Percentiles rank a stretch among this genome's conserved stretches.
Evolutionary conservation across 2,797 vertebrate genomes (phyloP).

Genomic region (Silurus aristotelis): DNA sequence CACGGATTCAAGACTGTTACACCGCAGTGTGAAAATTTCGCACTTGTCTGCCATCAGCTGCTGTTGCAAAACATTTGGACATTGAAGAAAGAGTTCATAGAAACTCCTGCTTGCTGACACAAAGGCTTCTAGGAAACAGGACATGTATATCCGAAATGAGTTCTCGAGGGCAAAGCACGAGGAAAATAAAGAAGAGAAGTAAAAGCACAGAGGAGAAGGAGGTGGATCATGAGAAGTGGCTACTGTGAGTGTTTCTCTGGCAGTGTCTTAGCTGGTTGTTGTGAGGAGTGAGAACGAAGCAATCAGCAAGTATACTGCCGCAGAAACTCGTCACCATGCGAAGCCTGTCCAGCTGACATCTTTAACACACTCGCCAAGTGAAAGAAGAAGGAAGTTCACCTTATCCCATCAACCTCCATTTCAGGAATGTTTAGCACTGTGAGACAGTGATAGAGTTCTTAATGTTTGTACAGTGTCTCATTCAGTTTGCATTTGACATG

Average conservation of each 20-base stretch:
- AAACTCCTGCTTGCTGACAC: conserved; percentile 7
- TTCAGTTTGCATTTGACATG: background rate
- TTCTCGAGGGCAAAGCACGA: background rate
- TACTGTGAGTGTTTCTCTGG: conserved; percentile 99
- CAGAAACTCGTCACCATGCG: conserved; percentile 94
- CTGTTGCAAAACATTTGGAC: conserved; percentile 20
- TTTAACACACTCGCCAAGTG: background rate
- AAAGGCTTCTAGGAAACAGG: conserved; percentile 27
- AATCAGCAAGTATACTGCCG: conserved; percentile 99
- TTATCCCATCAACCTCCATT: background rate
- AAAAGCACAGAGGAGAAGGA: conserved; percentile 26
- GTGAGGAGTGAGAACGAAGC: conserved; percentile 94
- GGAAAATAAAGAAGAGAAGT: conserved; percentile 3
- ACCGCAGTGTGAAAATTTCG: conserved; percentile 26
- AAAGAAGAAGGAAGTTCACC: background rate
- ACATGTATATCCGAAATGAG: conserved; percentile 13
- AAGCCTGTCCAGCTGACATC: conserved; percentile 55
- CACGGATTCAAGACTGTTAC: conserved; percentile 29
- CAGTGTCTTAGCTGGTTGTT: conserved; percentile 99
- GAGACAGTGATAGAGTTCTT: background rate
- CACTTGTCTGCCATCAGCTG: conserved; percentile 16
- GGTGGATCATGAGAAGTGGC: conserved; percentile 59
- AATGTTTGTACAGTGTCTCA: background rate
- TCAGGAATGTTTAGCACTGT: background rate
- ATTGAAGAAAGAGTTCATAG: conserved; percentile 28